Conservation (phyloP, 2,113 vertebrate genomes). For the Microtus ochrogaster region DNA sequence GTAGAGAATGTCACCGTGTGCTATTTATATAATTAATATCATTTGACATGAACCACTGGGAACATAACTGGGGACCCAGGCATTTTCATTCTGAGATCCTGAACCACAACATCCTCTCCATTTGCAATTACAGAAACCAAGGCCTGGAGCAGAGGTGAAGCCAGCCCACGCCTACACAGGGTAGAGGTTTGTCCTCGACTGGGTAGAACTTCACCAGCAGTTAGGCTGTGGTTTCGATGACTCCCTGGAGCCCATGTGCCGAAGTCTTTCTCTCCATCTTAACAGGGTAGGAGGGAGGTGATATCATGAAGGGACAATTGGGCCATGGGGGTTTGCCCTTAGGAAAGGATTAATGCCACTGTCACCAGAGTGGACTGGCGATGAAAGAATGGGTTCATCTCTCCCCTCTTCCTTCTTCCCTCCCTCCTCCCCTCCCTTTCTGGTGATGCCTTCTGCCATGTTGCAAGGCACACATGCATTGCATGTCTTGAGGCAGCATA, state of each 20-base stretch:
- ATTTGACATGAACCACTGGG: neutral
- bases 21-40: neutral
- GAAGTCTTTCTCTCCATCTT: neutral
- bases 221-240: neutral
- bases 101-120: neutral
- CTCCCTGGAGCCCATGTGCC: too few relatives aligned
- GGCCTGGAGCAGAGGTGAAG: neutral
- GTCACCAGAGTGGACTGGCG: neutral
- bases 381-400: neutral
- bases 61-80: neutral
- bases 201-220: rapidly evolving
- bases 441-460: neutral
- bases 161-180: rapidly evolving
- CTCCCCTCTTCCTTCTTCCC: neutral
- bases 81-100: neutral
- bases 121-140: neutral
- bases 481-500: neutral
- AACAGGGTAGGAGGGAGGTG: neutral
- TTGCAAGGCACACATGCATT: neutral
- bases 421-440: neutral
- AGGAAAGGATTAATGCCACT: too few relatives aligned
- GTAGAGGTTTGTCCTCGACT: too few relatives aligned
- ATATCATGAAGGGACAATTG: rapidly evolving
- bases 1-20: rapidly evolving
- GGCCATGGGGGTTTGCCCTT: neutral